Base-by-base conservation (phyloP, 2,113 vertebrate genomes). In the Python bivittatus region DNA sequence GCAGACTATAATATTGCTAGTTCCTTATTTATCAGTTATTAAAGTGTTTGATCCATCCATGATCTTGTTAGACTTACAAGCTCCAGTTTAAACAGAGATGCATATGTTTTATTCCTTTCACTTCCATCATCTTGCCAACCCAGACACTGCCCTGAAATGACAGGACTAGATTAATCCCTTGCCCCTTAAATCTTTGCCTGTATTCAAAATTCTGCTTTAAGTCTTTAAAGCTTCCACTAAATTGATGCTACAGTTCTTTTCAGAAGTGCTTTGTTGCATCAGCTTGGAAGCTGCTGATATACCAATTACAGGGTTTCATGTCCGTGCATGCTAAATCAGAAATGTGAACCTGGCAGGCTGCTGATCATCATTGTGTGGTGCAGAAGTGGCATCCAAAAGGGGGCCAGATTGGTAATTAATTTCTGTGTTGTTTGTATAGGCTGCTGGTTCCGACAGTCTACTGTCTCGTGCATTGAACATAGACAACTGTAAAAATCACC, bases 11-110 rank as follows among this genome's bases (percentile, higher is more conserved):
- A 54, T 72, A 1, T 25, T 20, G 22, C 60, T 0, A 9, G 58
- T 64, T 54, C 44, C 84, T 33, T 86, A 86, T 91, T 64, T 86
- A 52, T 86, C 90, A 64, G 84, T 86, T 86, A 54, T 64, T 64
- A 25, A 53, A 86, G 83, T 27, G 42, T n/a, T 85, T 85, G 58
- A 91, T 91, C 90, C 84, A 9, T 53, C 56, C 7, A 23, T 64
- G 33, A 61, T 42, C 48, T 8, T 38, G 29, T 27, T 68, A 20
- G 38, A 60, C 22, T 86, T 84, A 20, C 25, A 23, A 44, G 85
- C 52, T 25, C 7, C 61, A 58, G 42, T 90, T 72, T 33, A 84
- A 90, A 27, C 58, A 42, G 83, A 53, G 52, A 52, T 6, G 4
- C 42, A 11, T 22, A 7, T 61, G 90, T 84, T 33, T 52, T 42